Evolutionary conservation across 2,888 invertebrate species (phyloP), one percentile per base, ranked within the genome.

Genomic region (Nephrocerus scutellatus): DNA sequence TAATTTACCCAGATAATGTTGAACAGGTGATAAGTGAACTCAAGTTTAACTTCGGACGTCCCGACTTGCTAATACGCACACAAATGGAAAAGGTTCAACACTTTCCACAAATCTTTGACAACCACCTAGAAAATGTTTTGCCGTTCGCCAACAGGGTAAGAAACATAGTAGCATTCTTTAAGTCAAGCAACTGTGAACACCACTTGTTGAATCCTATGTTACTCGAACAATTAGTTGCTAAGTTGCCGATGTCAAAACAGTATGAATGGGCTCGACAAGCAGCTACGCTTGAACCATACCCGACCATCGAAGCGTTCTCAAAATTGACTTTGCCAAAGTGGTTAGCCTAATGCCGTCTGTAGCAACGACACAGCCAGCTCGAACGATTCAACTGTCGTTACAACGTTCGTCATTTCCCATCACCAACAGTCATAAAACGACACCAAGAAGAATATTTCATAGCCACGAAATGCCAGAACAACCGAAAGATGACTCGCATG

Each of bases 1-100:
- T n/a, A n/a, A n/a, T n/a, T n/a, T n/a, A n/a, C n/a, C n/a, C n/a
- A n/a, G 34, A 35, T 1, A 29, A 35, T 10, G 18, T 40, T 4
- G 24, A 25, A 6, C 14, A 30, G 9, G 43, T 39, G 6, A 41
- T 46, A 8, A 30, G 41, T 7, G 44, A 47, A 30, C 18, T 46
- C 1, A 12, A 43, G 21, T 47, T 49, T 19, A 41, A 36, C 14
- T 49, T 43, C 21, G 36, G 48, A n/a, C 39, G 45, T 2, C 41
- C 45, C 7, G 43, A 45, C 4, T 8, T 44, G 4, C 36, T 42
- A 10, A 28, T 46, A 8, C 33, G 32, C 3, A 15, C 31, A 4
- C 41, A 47, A 29, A n/a, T 43, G 15, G 29, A 25, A n/a, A 44
- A 38, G 19, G 23, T 47, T 6, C 13, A 36, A 14, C 10, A 30